Percentiles rank a stretch among this genome's conserved stretches.
Conservation (phyloP, 1,140 invertebrate genomes). For the Drosophila sucinea region DNA sequence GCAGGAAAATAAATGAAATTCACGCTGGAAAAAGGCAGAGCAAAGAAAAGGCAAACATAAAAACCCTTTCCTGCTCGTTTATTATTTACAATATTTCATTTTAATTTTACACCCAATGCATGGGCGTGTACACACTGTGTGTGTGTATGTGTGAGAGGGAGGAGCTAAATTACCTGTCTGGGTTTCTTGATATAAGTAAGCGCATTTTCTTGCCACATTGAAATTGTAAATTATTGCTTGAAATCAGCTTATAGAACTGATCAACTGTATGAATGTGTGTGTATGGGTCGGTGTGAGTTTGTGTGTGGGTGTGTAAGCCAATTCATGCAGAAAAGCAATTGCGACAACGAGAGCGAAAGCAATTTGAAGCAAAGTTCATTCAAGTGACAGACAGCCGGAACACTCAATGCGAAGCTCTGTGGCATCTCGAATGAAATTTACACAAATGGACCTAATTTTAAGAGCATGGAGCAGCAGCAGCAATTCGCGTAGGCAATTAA, state of each 20-base stretch:
- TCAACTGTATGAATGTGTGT: background rate
- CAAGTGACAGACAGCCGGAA: conserved; percentile 4
- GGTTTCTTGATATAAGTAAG: conserved; percentile 13
- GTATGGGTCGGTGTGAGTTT: background rate
- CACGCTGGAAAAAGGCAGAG: conserved; percentile 33
- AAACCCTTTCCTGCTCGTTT: conserved; percentile 33
- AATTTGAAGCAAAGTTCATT: conserved; percentile 27
- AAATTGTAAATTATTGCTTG: conserved; percentile 53
- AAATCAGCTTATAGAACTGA: conserved; percentile 22
- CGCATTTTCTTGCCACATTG: conserved; percentile 44
- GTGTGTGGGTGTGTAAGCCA: conserved; percentile 5
- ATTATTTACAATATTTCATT: conserved; percentile 57
- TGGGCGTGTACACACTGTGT: conserved; percentile 2
- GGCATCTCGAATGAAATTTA: conserved; percentile 35
- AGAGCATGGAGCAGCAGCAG: conserved; percentile 4
- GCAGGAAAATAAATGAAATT: conserved; percentile 45
- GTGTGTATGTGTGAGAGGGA: background rate
- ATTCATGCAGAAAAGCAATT: conserved; percentile 1
- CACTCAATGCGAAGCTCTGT: conserved; percentile 21
- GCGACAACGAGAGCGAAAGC: background rate
- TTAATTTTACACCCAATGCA: conserved; percentile 28
- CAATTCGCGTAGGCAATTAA: conserved; percentile 60
- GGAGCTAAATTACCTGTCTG: conserved; percentile 5
- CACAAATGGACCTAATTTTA: conserved; percentile 43
- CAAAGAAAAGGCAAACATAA: conserved; percentile 14